These are phyloP conservation scores for Piliocolobus tephrosceles DNA, from an alignment of 2,113 vertebrate genomes.

Conservation along the genomic window DNA sequence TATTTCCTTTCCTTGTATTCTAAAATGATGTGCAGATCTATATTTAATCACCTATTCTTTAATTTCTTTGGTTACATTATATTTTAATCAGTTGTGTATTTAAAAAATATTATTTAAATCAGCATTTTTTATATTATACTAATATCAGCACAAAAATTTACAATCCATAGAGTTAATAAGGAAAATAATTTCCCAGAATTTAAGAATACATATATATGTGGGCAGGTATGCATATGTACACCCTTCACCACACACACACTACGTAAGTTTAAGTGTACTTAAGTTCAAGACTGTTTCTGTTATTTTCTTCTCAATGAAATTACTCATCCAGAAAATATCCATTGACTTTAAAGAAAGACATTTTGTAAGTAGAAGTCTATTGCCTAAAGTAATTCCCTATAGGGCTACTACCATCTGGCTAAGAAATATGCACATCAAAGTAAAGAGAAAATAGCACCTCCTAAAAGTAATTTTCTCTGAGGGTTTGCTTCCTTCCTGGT, in stretches of 20 bases:
- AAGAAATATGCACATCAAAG: conserved; percentile 51
- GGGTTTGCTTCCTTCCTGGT: conserved; percentile 8
- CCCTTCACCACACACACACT: background rate
- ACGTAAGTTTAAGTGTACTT: background rate
- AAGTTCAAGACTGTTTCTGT: background rate
- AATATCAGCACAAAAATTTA: background rate
- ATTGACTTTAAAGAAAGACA: conserved; percentile 36
- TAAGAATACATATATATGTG: background rate
- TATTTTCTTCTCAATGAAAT: conserved; percentile 39
- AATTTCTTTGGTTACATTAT: background rate
- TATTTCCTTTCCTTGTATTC: background rate
- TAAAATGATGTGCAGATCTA: background rate
- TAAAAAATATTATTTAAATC: background rate
- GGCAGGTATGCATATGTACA: rapidly evolving
- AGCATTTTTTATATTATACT: background rate
- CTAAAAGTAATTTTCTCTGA: conserved; percentile 42
- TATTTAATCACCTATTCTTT: background rate
- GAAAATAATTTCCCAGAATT: background rate
- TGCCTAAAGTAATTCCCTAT: conserved; percentile 24
- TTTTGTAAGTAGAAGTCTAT: background rate
- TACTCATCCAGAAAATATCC: conserved; percentile 30
- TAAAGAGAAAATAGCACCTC: background rate
- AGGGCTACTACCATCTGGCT: background rate
- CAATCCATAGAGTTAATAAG: background rate
- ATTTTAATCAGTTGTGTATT: background rate